phyloP scores from a whole-genome alignment of 2,113 vertebrate genomes.

The Garra rufa region DNA sequence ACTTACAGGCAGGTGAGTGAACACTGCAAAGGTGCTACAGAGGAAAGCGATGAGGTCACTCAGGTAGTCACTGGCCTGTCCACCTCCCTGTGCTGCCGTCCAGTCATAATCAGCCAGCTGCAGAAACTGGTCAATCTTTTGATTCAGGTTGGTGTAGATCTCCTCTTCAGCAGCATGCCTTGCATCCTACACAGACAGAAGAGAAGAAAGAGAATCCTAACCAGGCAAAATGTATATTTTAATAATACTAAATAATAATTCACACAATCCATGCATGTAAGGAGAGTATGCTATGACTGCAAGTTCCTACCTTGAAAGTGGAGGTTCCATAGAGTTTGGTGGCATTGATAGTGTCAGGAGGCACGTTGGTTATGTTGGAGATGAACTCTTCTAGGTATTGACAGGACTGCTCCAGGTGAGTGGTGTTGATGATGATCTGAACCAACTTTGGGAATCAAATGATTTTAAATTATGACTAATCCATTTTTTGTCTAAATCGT shows the following conservation, averaged over 20 bases:
- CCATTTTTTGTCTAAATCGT: not conserved
- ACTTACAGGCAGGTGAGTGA: slow-evolving; percentile 97
- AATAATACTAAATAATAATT: not conserved
- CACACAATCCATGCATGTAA: not conserved
- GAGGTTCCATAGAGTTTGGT: slow-evolving; percentile 95
- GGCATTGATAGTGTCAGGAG: slow-evolving; percentile 88
- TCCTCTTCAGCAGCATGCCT: slow-evolving; percentile 96
- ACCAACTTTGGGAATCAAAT: slow-evolving; percentile 81
- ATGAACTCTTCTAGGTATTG: slow-evolving; percentile 96
- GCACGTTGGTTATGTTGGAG: slow-evolving; percentile 96
- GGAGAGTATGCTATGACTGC: not conserved
- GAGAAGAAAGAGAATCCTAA: not conserved
- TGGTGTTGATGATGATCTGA: slow-evolving; percentile 98
- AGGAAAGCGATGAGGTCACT: slow-evolving; percentile 93
- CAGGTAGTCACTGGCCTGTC: slow-evolving; percentile 88
- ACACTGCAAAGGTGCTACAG: slow-evolving; percentile 93
- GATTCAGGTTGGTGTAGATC: slow-evolving; percentile 96
- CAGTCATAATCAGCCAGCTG: slow-evolving; percentile 97
- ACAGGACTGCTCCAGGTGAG: slow-evolving; percentile 95
- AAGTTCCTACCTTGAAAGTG: slow-evolving; percentile 87
- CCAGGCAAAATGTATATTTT: not conserved
- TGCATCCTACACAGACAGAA: slow-evolving; percentile 81
- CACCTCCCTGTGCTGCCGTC: slow-evolving; percentile 79
- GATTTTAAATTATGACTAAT: not conserved
- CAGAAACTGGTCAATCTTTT: slow-evolving; percentile 98